These are phyloP conservation scores for Portevinia maculata DNA, from an alignment of 2,888 invertebrate genomes.

Conservation along the genomic window DNA sequence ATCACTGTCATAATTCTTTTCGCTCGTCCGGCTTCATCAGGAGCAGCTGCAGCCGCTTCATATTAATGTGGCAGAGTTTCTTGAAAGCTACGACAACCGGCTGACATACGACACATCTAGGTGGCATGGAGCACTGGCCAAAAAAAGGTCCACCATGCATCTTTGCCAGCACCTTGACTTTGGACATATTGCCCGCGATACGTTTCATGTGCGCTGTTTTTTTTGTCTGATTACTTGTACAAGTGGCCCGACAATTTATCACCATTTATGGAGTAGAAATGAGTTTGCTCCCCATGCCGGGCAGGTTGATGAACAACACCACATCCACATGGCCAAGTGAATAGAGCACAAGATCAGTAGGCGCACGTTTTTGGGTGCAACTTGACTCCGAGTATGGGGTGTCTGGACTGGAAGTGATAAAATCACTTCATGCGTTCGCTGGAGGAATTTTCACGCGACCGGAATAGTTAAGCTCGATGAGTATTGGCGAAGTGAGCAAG, in stretches of 20 bases:
- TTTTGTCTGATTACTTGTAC: slow-evolving; percentile 24
- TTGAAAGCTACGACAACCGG: slow-evolving; percentile 64
- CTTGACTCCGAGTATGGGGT: slow-evolving; percentile 42
- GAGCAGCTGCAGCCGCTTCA: slow-evolving; percentile 9
- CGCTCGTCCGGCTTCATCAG: slow-evolving; percentile 41
- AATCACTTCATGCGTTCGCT: slow-evolving; percentile 71
- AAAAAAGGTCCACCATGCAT: slow-evolving; percentile 29
- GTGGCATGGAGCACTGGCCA: slow-evolving; percentile 31
- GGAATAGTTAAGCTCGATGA: slow-evolving; percentile 27
- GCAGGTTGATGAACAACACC: slow-evolving; percentile 38
- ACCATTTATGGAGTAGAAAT: slow-evolving; percentile 73
- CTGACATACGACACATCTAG: slow-evolving; percentile 70
- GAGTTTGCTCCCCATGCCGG: slow-evolving; percentile 61
- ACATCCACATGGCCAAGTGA: slow-evolving; percentile 17
- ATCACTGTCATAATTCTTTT: slow-evolving; percentile 72
- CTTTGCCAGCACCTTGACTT: slow-evolving; percentile 63
- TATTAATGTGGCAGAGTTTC: slow-evolving; percentile 65
- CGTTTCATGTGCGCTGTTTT: slow-evolving; percentile 34
- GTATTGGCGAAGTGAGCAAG: slow-evolving; percentile 6
- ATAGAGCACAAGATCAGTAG: slow-evolving; percentile 38
- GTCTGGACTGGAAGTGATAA: slow-evolving; percentile 67
- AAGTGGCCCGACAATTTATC: slow-evolving; percentile 71
- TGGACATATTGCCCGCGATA: slow-evolving; percentile 52
- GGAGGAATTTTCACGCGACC: slow-evolving; percentile 70
- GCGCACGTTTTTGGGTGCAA: slow-evolving; percentile 65